phyloP scores from a whole-genome alignment of 2,113 vertebrate species.

The Mohoua ochrocephala region DNA sequence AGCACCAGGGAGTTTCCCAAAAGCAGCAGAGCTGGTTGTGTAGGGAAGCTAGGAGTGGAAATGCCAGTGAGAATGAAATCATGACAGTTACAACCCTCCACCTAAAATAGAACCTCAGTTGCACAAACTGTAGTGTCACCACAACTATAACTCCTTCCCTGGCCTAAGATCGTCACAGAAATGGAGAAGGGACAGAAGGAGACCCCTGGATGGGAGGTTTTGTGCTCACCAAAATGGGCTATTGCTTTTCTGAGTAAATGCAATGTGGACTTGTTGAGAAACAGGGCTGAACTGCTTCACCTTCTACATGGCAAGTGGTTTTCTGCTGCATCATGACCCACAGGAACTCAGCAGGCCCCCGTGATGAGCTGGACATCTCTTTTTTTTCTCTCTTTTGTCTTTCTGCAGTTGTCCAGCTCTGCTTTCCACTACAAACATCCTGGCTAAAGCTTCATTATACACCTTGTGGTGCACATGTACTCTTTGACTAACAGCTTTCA shows the following conservation, averaged over 20 bases:
- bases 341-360: neutral
- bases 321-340: neutral
- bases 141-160: neutral
- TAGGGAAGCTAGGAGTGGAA: neutral
- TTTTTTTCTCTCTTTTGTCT: neutral
- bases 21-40: neutral
- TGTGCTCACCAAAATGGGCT: neutral
- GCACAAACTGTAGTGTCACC: neutral
- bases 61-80: neutral
- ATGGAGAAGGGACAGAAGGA: neutral
- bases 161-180: neutral
- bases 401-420: neutral
- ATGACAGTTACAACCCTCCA: neutral
- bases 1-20: neutral
- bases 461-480: neutral
- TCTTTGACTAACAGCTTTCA: slow-evolving; percentile 38
- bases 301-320: neutral
- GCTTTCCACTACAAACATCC: neutral
- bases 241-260: neutral
- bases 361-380: neutral
- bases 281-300: neutral
- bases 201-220: neutral
- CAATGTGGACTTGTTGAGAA: neutral
- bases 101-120: neutral
- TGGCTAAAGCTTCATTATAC: neutral